phyloP scores from a whole-genome alignment of 2,797 vertebrate genomes.

The Melanotaenia maccullochi region DNA sequence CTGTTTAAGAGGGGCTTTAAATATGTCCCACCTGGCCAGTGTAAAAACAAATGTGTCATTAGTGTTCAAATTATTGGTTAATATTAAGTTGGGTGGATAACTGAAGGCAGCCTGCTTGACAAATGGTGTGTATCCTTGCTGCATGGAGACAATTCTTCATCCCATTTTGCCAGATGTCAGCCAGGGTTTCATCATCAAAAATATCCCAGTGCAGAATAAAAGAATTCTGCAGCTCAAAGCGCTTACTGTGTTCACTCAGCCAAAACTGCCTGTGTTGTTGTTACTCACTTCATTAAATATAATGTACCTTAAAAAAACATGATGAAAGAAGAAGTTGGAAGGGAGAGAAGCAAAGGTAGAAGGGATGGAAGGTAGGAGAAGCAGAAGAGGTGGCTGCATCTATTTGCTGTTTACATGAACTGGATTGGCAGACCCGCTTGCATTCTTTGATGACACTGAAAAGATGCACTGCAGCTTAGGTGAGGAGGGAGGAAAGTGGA shows the following conservation, averaged over 20 bases:
- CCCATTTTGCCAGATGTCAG: conserved; percentile 41
- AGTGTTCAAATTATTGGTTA: conserved; percentile 35
- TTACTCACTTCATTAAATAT: conserved; percentile 19
- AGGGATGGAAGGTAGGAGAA: conserved; percentile 20
- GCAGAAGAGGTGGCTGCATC: conserved; percentile 22
- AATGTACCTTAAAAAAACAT: conserved; percentile 28
- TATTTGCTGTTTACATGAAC: conserved; percentile 31
- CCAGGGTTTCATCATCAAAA: conserved; percentile 40
- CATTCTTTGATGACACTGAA: conserved; percentile 54
- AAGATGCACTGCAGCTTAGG: conserved; percentile 46
- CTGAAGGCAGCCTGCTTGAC: conserved; percentile 44
- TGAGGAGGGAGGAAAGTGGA: conserved; percentile 33
- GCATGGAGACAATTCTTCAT: conserved; percentile 38
- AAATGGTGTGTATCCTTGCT: conserved; percentile 51
- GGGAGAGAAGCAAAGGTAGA: conserved; percentile 5
- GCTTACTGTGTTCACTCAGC: conserved; percentile 39
- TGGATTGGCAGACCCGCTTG: conserved; percentile 21
- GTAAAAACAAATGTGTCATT: conserved; percentile 40
- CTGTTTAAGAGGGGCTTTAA: conserved; percentile 9
- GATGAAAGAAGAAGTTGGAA: conserved; percentile 8
- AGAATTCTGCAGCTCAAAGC: conserved; percentile 46
- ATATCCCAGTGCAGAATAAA: conserved; percentile 45
- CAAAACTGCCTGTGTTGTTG: conserved; percentile 41
- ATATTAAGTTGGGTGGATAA: conserved; percentile 41
- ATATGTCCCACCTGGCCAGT: conserved; percentile 36